Evolutionary conservation across 2,797 vertebrate genomes (phyloP).

Genomic region (Zalophus californianus): DNA sequence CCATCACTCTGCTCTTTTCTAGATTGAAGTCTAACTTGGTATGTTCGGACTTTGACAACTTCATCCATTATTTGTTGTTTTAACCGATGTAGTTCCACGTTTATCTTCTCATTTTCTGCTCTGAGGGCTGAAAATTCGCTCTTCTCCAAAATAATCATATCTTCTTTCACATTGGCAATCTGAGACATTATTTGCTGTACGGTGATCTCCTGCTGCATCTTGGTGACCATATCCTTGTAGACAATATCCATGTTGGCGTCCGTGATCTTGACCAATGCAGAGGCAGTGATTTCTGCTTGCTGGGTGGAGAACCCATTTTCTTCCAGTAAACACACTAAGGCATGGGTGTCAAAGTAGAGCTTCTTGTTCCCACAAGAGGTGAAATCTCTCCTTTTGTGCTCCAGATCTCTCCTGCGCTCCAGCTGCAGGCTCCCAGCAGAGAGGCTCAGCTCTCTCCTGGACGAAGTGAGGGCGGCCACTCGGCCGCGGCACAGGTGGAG

Average conservation of each 20-base stretch:
- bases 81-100: conserved; percentile 93
- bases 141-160: conserved; percentile 99
- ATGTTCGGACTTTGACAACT: conserved; percentile 93
- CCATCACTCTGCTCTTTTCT: conserved; percentile 96
- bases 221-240: no score
- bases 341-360: no score
- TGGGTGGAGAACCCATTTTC: no score
- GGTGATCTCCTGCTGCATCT: conserved; percentile 92
- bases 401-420: no score
- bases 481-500: neutral
- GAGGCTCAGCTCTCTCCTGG: conserved; percentile 45
- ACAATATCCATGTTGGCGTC: no score
- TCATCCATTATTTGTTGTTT: conserved; percentile 93
- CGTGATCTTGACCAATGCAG: no score
- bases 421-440: no score
- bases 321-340: no score
- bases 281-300: no score
- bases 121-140: conserved; percentile 97
- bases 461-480: neutral
- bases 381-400: no score
- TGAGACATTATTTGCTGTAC: conserved; percentile 97
- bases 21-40: conserved; percentile 94
- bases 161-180: conserved; percentile 95
- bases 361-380: no score
- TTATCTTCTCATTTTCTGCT: conserved; percentile 97